Evolutionary conservation across 92 coral and sea anemone species (phyloP), one percentile per base, ranked within the genome.

Genomic region (Parazoanthus swiftii): DNA sequence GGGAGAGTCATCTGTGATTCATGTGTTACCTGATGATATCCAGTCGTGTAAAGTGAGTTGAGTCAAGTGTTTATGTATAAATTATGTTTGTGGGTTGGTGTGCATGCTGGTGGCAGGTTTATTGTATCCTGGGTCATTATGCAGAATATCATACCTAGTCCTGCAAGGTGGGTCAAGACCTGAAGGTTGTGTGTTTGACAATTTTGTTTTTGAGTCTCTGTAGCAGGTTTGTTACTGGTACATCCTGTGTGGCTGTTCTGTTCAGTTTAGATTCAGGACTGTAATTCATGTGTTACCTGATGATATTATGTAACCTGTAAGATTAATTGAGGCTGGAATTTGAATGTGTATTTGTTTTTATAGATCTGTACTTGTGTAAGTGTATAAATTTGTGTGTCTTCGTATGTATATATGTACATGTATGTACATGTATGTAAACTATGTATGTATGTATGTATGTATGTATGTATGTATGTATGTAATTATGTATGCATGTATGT

Each of bases 21-120:
- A 96, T 81, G 95, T 96, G 29, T 89, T 94, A 23, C 98, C 98
- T 73, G 98, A 96, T 93, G 96, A 96, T 85, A 95, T 96, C 74
- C 98, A 96, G 74, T 93, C 94, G 68, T 96, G 98, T 88, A 96
- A 96, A 93, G 98, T 96, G 80, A n/a, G 92, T 36, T 71, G 68
- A 63, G 25, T 63, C 25, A 46, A 2, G 58, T 51, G 16, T 51
- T 0, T 51, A 0, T 51, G 15, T 51, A 9, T 51, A 50, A 6
- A 3, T 6, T 50, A 51, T 51, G 58, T 51, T 13, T 51, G 58
- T 63, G n/a, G 0, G 68, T 63, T 1, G 13, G 68, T 63, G 25
- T 63, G 25, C 68, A 63, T 18, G 8, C 2, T 0, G 58, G 58
- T 51, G 58, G 16, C 68, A 18, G n/a, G 50, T 44, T 0, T 1